These are phyloP conservation scores for Agrenia bidenticulata DNA, from an alignment of 2,888 invertebrate species.

Conservation along the genomic window DNA sequence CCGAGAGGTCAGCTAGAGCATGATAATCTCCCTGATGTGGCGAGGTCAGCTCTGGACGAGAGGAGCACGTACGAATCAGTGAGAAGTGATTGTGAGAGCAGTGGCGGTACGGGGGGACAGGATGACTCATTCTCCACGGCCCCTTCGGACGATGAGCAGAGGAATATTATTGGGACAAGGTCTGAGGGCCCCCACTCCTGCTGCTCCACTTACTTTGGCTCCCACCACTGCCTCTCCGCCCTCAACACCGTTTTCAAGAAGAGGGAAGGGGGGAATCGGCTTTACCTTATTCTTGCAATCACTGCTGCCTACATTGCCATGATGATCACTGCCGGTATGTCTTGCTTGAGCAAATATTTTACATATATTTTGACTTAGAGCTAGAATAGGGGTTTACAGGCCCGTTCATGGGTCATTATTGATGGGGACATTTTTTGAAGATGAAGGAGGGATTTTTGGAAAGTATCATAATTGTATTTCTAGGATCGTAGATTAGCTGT, in stretches of 20 bases:
- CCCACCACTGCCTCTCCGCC: slow-evolving; percentile 49
- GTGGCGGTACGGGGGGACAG: neutral
- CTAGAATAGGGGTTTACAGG: too few species aligned
- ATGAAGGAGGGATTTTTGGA: too few species aligned
- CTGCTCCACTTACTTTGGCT: slow-evolving; percentile 42
- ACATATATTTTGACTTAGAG: neutral
- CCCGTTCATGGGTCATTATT: too few species aligned
- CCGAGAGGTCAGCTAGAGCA: too few species aligned
- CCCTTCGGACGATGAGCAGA: slow-evolving; percentile 37
- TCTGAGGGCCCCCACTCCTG: slow-evolving; percentile 21
- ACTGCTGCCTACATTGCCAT: slow-evolving; percentile 52
- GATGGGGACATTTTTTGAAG: too few species aligned
- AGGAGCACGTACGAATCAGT: slow-evolving; percentile 6
- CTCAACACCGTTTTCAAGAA: slow-evolving; percentile 50
- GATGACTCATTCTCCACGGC: slow-evolving; percentile 31
- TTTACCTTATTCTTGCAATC: slow-evolving; percentile 51
- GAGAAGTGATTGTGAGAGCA: neutral
- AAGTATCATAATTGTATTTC: too few species aligned
- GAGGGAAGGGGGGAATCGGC: slow-evolving; percentile 50
- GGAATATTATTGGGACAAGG: slow-evolving; percentile 34
- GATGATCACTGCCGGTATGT: slow-evolving; percentile 53
- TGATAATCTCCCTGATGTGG: slow-evolving; percentile 1
- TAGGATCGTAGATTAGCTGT: too few species aligned
- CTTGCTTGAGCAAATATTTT: slow-evolving; percentile 1
- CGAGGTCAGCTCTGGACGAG: neutral